Conservation (phyloP, 2,797 vertebrate species). For the Dendrocincla tyrannina region DNA sequence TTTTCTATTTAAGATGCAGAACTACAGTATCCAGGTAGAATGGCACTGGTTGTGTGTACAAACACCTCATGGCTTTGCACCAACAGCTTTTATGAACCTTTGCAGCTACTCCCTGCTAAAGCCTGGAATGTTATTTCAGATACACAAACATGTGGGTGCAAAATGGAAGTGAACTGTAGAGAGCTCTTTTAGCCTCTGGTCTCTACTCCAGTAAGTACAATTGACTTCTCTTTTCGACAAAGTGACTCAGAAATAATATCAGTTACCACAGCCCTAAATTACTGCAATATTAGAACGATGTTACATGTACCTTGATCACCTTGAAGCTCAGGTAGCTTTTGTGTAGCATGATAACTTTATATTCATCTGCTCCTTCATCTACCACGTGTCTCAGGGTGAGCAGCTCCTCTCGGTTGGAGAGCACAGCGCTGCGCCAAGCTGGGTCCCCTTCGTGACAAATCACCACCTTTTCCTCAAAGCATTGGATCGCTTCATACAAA, state of each 20-base stretch:
- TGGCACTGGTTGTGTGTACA: not conserved
- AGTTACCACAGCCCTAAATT: not conserved
- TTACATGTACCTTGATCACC: constrained; percentile 90
- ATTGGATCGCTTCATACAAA: constrained; percentile 90
- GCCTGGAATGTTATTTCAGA: not conserved
- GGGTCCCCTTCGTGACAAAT: constrained; percentile 98
- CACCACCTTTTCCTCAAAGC: constrained; percentile 90
- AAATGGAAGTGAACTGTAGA: not conserved
- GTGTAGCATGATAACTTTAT: constrained; percentile 99
- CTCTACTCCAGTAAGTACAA: not conserved
- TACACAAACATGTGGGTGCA: not conserved
- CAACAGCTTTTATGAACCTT: not conserved
- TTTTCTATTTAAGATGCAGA: not conserved
- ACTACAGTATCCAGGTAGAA: not conserved
- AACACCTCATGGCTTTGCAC: not conserved
- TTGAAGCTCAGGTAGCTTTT: constrained; percentile 95
- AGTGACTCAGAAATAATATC: not conserved
- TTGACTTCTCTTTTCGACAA: not conserved
- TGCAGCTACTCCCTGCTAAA: not conserved
- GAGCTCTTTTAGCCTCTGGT: not conserved
- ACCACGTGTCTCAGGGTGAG: constrained; percentile 93
- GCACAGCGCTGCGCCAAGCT: constrained; percentile 90
- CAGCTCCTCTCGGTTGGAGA: constrained; percentile 91
- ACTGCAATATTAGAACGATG: not conserved
- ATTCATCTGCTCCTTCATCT: constrained; percentile 93